Percentiles rank a stretch among this genome's conserved stretches.
Evolutionary conservation across 2,113 vertebrate genomes (phyloP).

Genomic region (Oryzias woworae): DNA sequence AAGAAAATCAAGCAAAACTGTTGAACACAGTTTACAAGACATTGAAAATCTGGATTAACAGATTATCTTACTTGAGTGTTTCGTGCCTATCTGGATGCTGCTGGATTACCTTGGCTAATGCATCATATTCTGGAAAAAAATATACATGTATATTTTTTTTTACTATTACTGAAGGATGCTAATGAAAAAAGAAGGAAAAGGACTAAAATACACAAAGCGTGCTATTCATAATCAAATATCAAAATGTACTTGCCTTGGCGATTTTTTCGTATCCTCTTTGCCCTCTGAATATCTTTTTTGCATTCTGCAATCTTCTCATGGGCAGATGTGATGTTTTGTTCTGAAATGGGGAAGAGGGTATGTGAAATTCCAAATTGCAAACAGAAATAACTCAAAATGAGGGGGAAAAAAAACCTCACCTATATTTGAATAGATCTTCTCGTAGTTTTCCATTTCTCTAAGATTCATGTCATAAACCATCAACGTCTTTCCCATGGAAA

Average conservation of each 20-base stretch:
- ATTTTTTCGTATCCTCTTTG: slow-evolving; percentile 97
- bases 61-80: slow-evolving; percentile 88
- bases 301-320: slow-evolving; percentile 97
- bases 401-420: slow-evolving; percentile 70
- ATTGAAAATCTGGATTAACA: neutral
- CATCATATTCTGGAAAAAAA: slow-evolving; percentile 89
- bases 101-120: slow-evolving; percentile 96
- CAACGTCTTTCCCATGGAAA: slow-evolving; percentile 97
- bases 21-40: neutral
- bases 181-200: neutral
- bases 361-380: neutral
- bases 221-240: neutral
- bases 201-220: neutral
- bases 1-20: slow-evolving; percentile 21
- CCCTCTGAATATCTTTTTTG: slow-evolving; percentile 97
- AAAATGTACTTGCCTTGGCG: slow-evolving; percentile 86
- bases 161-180: neutral
- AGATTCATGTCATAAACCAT: slow-evolving; percentile 98
- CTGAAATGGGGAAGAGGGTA: slow-evolving; percentile 60
- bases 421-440: slow-evolving; percentile 93
- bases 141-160: neutral
- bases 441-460: slow-evolving; percentile 98
- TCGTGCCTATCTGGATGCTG: slow-evolving; percentile 96
- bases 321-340: slow-evolving; percentile 90
- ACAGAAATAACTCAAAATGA: neutral